These are phyloP conservation scores for Galemys pyrenaicus DNA, from an alignment of 2,113 vertebrate genomes.

Conservation along the genomic window DNA sequence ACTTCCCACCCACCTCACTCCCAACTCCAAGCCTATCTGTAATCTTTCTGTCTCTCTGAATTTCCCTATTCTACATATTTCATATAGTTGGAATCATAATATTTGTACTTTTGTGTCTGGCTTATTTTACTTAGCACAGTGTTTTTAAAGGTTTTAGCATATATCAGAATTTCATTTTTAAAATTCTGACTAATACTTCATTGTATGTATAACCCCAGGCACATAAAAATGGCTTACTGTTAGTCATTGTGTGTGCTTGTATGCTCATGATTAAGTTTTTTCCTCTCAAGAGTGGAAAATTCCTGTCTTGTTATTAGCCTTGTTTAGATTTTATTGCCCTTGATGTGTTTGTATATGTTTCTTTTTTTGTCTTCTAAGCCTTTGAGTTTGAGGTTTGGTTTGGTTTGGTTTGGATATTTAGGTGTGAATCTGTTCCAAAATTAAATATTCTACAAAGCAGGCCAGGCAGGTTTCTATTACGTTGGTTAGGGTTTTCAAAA, in stretches of 20 bases:
- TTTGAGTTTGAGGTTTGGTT: neutral
- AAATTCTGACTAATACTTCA: neutral
- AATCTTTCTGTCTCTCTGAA: neutral
- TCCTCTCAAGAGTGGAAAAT: neutral
- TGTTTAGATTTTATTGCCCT: neutral
- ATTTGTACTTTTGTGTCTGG: neutral
- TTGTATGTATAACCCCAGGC: neutral
- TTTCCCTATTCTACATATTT: neutral
- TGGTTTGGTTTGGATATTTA: neutral
- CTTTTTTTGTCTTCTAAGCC: neutral
- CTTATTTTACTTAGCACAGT: neutral
- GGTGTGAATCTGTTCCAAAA: constrained; percentile 28
- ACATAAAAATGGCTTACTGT: neutral
- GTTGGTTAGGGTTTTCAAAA: neutral
- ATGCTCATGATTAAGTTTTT: neutral
- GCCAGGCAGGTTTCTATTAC: neutral
- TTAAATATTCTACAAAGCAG: neutral
- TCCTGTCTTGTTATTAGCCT: neutral
- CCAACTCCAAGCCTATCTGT: neutral
- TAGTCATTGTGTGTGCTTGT: neutral
- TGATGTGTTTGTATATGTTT: neutral
- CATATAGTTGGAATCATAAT: neutral
- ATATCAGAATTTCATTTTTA: neutral
- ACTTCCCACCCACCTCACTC: neutral
- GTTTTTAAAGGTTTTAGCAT: neutral